Base-by-base conservation (phyloP, 1,140 invertebrate species). In the Drosophila persimilis region DNA sequence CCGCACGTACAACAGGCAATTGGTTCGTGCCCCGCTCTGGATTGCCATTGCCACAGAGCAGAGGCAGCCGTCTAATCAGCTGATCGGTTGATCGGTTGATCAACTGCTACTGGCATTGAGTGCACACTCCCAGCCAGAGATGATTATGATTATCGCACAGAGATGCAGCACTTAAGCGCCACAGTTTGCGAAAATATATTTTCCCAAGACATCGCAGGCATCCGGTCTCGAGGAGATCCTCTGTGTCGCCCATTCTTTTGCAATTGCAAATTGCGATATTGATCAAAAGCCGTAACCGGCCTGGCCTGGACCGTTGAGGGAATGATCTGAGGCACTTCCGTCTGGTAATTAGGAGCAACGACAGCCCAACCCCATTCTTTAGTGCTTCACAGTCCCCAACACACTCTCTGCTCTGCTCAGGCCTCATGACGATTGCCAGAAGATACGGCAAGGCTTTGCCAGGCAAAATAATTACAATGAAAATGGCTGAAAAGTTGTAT, bases 401-500 rank as follows among this genome's bases (percentile, higher is more conserved):
- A 20, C 20, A 48, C 11, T 24, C 24, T 6, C 66, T 60, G 54
- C 65, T 61, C 66, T 60, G 54, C 54, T 61, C 51, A 43, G 13
- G 6, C 41, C 59, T 75, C 71, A 73, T 65, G 70, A 73, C 71
- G 71, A 73, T 73, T 73, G 43, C 47, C 47, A 29, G 24, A n/a
- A 73, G 59, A 73, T 73, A 73, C 52, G 43, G 22, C 47, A 46
- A 63, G 26, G 26, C 20, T 2, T 20, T 20, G 47, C 58, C 43
- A 31, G 17, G 9, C 44, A 55, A 72, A 71, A 65, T 76, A 76
- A 81, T 81, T 81, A 81, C 73, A 66, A 58, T 62, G 59, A 67
- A 88, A 86, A 86, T 88, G 81, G 47, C 66, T 88, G 81, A 81
- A 86, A 81, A 86, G 83, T 71, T 88, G 83, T 63, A 65, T 66